A percentile compares a stretch with the other conserved stretches of the same genome.
phyloP scores from a whole-genome alignment of 2,797 vertebrate genomes.

The Ispidina picta region DNA sequence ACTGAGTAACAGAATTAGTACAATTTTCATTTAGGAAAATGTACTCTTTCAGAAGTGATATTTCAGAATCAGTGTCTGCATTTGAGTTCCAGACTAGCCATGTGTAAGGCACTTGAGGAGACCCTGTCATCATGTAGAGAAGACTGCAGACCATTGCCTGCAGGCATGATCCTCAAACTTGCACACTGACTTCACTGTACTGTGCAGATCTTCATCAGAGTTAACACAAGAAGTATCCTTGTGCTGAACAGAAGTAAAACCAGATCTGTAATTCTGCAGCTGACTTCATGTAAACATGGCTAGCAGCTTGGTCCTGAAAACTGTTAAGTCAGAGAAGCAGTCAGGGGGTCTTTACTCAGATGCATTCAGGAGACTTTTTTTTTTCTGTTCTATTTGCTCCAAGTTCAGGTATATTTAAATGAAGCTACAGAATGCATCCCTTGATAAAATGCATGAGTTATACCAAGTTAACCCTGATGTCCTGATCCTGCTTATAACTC shows the following conservation, averaged over 20 bases:
- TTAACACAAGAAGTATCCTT: background rate
- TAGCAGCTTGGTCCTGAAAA: background rate
- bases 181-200: background rate
- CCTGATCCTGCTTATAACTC: background rate
- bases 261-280: background rate
- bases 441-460: background rate
- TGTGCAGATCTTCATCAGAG: background rate
- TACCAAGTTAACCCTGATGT: background rate
- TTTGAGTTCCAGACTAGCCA: background rate
- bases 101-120: background rate
- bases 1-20: background rate
- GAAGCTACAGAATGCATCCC: background rate
- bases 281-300: background rate
- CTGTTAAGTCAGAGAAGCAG: background rate
- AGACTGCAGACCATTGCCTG: background rate
- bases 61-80: constrained; percentile 53
- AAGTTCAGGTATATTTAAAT: background rate
- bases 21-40: background rate
- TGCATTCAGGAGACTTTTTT: background rate
- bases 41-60: constrained; percentile 16
- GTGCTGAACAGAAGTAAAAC: background rate
- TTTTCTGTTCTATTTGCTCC: background rate
- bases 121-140: background rate
- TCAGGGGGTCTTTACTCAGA: background rate
- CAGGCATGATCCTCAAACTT: background rate